Percentiles rank a stretch among this genome's conserved stretches.
phyloP scores from a whole-genome alignment of 2,888 invertebrate genomes.

The Amphipyra berbera region DNA sequence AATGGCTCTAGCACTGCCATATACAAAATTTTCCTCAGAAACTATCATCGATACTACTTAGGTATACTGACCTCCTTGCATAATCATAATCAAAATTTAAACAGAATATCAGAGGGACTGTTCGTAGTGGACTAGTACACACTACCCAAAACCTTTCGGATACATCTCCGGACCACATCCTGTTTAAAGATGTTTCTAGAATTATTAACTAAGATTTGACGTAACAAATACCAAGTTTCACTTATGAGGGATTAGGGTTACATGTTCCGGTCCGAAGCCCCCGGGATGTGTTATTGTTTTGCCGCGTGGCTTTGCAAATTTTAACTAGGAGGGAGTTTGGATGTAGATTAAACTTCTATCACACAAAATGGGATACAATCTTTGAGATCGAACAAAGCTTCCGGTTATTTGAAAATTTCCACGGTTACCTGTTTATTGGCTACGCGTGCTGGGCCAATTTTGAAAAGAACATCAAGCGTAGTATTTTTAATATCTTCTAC shows the following conservation, averaged over 20 bases:
- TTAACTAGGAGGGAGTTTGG: slow-evolving; percentile 52
- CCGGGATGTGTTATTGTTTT: slow-evolving; percentile 80
- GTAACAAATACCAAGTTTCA: slow-evolving; percentile 83
- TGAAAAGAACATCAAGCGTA: no score
- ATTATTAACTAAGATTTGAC: slow-evolving; percentile 90
- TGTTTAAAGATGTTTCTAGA: slow-evolving; percentile 88
- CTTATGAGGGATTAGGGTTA: slow-evolving; percentile 77
- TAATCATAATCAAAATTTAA: slow-evolving; percentile 45
- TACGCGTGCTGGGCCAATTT: no score
- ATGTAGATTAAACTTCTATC: slow-evolving; percentile 53
- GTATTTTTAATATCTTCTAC: no score
- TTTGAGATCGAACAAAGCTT: slow-evolving; percentile 38
- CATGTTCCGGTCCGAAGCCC: slow-evolving; percentile 84
- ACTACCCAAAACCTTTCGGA: slow-evolving; percentile 69
- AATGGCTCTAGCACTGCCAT: no score
- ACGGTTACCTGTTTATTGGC: not conserved
- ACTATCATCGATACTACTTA: not conserved
- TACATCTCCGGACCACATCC: slow-evolving; percentile 80
- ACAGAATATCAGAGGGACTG: slow-evolving; percentile 24
- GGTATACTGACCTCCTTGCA: slow-evolving; percentile 11
- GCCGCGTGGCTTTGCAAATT: slow-evolving; percentile 57
- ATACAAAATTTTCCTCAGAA: no score
- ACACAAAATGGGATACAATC: slow-evolving; percentile 43
- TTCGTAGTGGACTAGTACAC: slow-evolving; percentile 39
- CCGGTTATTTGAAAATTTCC: slow-evolving; percentile 8